phyloP scores from a whole-genome alignment of 2,888 invertebrate species.

The Gymnocheta viridis region DNA sequence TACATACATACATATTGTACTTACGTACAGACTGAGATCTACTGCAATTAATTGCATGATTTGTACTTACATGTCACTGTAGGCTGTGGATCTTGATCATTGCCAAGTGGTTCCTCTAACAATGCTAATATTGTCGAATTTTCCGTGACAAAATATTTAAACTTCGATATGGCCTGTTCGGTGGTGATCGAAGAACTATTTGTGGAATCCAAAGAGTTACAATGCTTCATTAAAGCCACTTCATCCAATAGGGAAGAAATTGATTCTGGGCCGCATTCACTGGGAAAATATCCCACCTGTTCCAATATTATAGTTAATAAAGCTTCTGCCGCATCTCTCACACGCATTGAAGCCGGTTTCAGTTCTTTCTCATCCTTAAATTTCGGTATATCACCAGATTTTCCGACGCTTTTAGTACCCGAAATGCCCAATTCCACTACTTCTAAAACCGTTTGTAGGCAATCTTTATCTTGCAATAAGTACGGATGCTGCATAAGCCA shows the following conservation, averaged over 20 bases:
- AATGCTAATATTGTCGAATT: constrained; percentile 94
- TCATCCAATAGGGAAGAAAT: constrained; percentile 94
- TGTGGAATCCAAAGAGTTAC: constrained; percentile 84
- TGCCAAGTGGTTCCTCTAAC: constrained; percentile 95
- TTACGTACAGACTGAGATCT: no score
- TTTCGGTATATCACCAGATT: constrained; percentile 93
- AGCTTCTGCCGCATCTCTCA: constrained; percentile 98
- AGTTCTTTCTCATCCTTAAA: constrained; percentile 98
- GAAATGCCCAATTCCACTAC: constrained; percentile 99
- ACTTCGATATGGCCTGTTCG: constrained; percentile 86
- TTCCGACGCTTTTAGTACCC: constrained; percentile 93
- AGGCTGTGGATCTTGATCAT: constrained; percentile 95
- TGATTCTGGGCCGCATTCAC: constrained; percentile 91
- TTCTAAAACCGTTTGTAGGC: constrained; percentile 95
- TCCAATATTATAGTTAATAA: constrained; percentile 94
- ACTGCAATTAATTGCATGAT: no score
- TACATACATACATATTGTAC: no score
- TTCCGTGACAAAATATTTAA: constrained; percentile 95
- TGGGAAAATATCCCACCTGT: constrained; percentile 93
- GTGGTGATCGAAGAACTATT: constrained; percentile 74
- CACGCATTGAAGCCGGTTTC: constrained; percentile 98
- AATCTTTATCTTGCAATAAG: constrained; percentile 94
- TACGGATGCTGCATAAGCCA: constrained; percentile 97
- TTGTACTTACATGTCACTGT: constrained; percentile 88
- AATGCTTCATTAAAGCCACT: constrained; percentile 89